A percentile compares a stretch with the other conserved stretches of the same genome.
phyloP scores from a whole-genome alignment of 2,113 vertebrate species.

The Osmerus mordax region DNA sequence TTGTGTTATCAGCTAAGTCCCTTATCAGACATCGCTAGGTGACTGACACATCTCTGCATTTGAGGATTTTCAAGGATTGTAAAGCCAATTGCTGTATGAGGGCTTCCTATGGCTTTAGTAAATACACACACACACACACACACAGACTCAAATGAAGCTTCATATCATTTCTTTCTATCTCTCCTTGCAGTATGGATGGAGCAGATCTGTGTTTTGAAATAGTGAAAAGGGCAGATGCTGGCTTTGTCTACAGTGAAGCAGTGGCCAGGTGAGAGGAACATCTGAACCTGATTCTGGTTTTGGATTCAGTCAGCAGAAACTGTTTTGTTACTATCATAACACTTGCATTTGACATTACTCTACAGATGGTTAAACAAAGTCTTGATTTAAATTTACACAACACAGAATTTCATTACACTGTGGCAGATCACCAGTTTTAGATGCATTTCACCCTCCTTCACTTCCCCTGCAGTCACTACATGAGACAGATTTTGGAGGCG shows the following conservation, averaged over 20 bases:
- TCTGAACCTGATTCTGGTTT: neutral
- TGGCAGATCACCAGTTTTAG: neutral
- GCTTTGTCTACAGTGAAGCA: slow-evolving; percentile 91
- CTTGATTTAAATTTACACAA: no score
- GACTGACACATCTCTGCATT: neutral
- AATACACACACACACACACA: neutral
- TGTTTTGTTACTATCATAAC: no score
- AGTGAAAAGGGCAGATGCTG: slow-evolving; percentile 89
- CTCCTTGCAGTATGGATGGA: slow-evolving; percentile 83
- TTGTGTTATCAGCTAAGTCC: slow-evolving; percentile 53
- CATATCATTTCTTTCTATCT: neutral
- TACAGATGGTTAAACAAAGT: no score
- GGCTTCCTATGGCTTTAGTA: slow-evolving; percentile 22
- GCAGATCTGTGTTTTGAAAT: slow-evolving; percentile 93
- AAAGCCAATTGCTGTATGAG: slow-evolving; percentile 16
- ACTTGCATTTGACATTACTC: no score
- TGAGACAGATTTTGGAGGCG: slow-evolving; percentile 97
- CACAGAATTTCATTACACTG: neutral
- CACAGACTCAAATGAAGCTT: neutral
- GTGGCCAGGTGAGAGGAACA: slow-evolving; percentile 83
- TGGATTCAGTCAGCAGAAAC: no score
- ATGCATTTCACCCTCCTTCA: neutral
- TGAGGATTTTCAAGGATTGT: slow-evolving; percentile 31
- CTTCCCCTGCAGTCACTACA: slow-evolving; percentile 88
- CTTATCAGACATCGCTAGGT: slow-evolving; percentile 41